Evolutionary conservation across 2,888 invertebrate genomes (phyloP).

Genomic region (Lapara coniferarum): DNA sequence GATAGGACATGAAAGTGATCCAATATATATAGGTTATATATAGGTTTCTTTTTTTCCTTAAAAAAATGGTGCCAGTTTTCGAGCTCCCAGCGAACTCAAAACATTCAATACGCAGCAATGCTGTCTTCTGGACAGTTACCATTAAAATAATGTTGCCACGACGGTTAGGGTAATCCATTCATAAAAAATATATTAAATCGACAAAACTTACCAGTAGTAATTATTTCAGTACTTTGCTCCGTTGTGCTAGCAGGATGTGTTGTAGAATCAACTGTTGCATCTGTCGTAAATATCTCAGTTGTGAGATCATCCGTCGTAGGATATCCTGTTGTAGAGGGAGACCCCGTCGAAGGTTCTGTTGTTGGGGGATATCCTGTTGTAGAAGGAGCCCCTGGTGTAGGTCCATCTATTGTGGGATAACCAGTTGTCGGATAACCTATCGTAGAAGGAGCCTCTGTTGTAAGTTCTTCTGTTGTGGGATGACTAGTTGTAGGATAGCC

Average conservation of each 20-base stretch:
- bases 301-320: not conserved
- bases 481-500: not conserved
- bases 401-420: not conserved
- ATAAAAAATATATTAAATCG: no score
- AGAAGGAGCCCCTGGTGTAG: not conserved
- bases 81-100: no score
- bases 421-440: not conserved
- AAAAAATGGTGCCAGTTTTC: not conserved
- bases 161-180: no score
- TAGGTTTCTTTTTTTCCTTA: not conserved
- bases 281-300: not conserved
- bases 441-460: not conserved
- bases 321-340: not conserved
- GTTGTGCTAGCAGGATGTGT: not conserved
- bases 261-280: not conserved
- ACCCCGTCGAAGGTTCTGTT: not conserved
- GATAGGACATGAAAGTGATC: no score
- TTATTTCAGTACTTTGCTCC: not conserved
- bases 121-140: no score
- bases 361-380: not conserved
- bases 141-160: no score
- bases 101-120: no score
- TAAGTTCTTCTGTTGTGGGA: conserved; percentile 2
- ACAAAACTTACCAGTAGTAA: no score
- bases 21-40: no score